Evolutionary conservation across 2,888 invertebrate species (phyloP).

Genomic region (Polyommatus icarus): DNA sequence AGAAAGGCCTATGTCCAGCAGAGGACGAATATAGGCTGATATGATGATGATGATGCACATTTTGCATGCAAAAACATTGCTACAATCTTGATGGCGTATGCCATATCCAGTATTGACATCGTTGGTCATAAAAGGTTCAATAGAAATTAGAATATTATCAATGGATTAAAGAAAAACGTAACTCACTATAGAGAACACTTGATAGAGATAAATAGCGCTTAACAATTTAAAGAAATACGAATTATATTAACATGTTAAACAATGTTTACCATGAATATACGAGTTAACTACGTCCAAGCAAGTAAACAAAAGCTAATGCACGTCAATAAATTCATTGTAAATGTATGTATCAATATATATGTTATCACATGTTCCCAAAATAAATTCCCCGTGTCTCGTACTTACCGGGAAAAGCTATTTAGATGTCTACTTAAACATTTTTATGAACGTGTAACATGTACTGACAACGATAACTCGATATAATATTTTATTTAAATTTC

Average conservation of each 20-base stretch:
- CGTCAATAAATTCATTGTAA: constrained; percentile 23
- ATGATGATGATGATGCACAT: no score
- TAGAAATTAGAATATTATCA: background rate
- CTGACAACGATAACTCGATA: constrained; percentile 2
- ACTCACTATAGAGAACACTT: background rate
- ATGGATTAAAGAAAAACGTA: background rate
- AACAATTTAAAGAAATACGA: background rate
- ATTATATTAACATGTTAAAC: constrained; percentile 14
- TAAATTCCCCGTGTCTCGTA: constrained; percentile 11
- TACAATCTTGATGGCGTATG: no score
- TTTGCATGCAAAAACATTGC: no score
- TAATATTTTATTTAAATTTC: constrained; percentile 26
- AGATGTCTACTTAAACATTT: constrained; percentile 23
- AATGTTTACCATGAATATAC: constrained; percentile 7
- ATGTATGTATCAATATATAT: constrained; percentile 28
- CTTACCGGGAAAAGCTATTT: constrained; percentile 26
- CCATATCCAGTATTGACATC: no score
- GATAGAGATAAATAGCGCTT: background rate
- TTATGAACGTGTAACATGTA: constrained; percentile 24
- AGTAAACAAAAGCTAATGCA: constrained; percentile 23
- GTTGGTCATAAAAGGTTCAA: background rate
- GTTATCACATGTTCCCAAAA: constrained; percentile 23
- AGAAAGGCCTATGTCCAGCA: no score
- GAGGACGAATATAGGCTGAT: no score
- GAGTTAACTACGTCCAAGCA: background rate